Evolutionary conservation across 1,140 invertebrate genomes (phyloP).

Genomic region (Pteromalus puparum): DNA sequence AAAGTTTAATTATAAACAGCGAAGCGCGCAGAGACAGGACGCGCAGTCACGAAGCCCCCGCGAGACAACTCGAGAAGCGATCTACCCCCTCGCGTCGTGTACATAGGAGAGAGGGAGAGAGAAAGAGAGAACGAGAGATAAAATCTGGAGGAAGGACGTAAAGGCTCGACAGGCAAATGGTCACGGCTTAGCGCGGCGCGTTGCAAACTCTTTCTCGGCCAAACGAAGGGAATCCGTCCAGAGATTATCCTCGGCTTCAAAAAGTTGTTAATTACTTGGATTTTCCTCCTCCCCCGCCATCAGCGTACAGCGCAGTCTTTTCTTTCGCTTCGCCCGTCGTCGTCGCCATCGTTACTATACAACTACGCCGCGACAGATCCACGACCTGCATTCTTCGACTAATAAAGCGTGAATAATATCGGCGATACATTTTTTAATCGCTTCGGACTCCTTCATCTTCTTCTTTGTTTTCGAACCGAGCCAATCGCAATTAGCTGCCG

Average conservation of each 20-base stretch:
- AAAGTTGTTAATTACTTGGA: slow-evolving; percentile 77
- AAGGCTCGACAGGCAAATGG: slow-evolving; percentile 71
- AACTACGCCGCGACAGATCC: neutral
- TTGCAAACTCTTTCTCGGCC: slow-evolving; percentile 72
- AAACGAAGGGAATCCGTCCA: slow-evolving; percentile 75
- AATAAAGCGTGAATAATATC: neutral
- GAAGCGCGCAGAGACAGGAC: slow-evolving; percentile 55
- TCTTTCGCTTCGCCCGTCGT: slow-evolving; percentile 48
- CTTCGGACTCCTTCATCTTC: neutral
- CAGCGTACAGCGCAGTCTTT: slow-evolving; percentile 4
- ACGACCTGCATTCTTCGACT: slow-evolving; percentile 40
- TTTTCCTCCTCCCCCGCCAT: slow-evolving; percentile 63
- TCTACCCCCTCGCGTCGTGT: neutral
- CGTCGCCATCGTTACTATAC: slow-evolving; percentile 19
- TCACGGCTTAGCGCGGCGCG: slow-evolving; percentile 71
- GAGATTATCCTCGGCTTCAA: slow-evolving; percentile 75
- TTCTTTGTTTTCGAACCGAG: neutral
- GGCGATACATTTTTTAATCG: neutral
- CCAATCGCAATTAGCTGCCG: neutral
- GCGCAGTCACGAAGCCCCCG: slow-evolving; percentile 33
- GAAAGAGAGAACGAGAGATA: slow-evolving; percentile 1
- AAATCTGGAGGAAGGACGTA: slow-evolving; percentile 48
- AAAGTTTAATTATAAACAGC: slow-evolving; percentile 73
- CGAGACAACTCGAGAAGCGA: slow-evolving; percentile 35
- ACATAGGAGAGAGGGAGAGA: slow-evolving; percentile 14